Evolutionary conservation across 2,113 vertebrate genomes (phyloP), one percentile per base, ranked within the genome.

Genomic region (Urocynchramus pylzowi): DNA sequence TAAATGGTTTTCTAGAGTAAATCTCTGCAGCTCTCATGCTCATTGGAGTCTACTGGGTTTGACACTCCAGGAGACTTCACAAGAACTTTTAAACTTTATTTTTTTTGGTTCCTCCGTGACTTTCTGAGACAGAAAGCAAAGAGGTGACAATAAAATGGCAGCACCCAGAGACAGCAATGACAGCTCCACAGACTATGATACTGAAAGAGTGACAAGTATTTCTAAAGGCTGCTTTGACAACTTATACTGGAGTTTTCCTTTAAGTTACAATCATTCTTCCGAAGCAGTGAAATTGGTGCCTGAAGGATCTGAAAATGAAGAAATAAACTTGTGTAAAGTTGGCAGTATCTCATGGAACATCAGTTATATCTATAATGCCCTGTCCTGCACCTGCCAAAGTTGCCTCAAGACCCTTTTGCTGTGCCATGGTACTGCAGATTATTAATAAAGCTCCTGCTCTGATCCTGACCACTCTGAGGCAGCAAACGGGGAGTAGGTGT

Each of bases 221-320:
- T 96, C 95, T 96, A 95, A 92, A 96, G 91, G 92, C 91, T 96
- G 95, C 97, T 97, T 96, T 97, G 96, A 97, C 97, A 97, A 95
- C 71, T 95, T 83, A 87, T 95, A 88, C 69, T 2, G 21, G 87
- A 97, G 93, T 91, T 94, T 97, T 95, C 94, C 96, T 93, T 94
- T 92, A 94, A 96, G 96, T 95, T 96, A 85, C 95, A 94, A 96
- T 96, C 87, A 89, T 90, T 92, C 91, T 90, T 96, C 77, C 94
- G 93, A 96, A 93, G 89, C 65, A 89, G 89, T 85, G 85, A 96
- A 97, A 95, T 86, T 53, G 84, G 87, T 90, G 86, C 90, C 95
- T 93, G 94, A 95, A 95, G 77, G 95, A 71, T 95, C 93, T 95
- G 87, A 93, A 91, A 95, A 88, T 71, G 84, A 89, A 94, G 94